A percentile compares a stretch with the other conserved stretches of the same genome.
Evolutionary conservation across 2,888 invertebrate genomes (phyloP).

Genomic region (Crepidodera aurea): DNA sequence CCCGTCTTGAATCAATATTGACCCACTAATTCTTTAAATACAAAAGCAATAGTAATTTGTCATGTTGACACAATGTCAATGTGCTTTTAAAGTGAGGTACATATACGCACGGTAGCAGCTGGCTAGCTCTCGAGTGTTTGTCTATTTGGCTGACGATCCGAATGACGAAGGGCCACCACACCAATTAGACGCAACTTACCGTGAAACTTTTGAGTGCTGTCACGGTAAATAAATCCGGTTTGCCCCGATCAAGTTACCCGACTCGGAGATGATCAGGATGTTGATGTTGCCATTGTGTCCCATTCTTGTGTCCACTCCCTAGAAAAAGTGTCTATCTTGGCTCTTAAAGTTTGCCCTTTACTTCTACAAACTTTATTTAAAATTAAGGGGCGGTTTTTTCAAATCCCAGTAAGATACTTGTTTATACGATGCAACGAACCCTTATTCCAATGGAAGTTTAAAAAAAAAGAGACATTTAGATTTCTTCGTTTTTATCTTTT

Average conservation of each 20-base stretch:
- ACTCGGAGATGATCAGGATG: slow-evolving; percentile 13
- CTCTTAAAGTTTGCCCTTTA: not conserved
- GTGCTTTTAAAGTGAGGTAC: slow-evolving; percentile 40
- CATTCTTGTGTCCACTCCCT: not conserved
- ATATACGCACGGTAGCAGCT: slow-evolving; percentile 45
- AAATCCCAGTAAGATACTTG: no score
- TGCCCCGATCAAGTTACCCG: slow-evolving; percentile 35
- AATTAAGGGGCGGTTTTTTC: no score
- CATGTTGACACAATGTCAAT: slow-evolving; percentile 45
- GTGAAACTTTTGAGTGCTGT: slow-evolving; percentile 50
- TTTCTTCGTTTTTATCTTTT: no score
- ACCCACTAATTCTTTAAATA: slow-evolving; percentile 43
- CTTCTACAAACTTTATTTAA: no score
- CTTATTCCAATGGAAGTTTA: no score
- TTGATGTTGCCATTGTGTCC: slow-evolving; percentile 1
- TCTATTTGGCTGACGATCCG: slow-evolving; percentile 43
- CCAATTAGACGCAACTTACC: slow-evolving; percentile 53
- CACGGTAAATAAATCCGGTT: slow-evolving; percentile 43
- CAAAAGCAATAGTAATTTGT: slow-evolving; percentile 46
- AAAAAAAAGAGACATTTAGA: no score
- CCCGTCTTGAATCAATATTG: slow-evolving; percentile 38
- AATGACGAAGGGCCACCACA: slow-evolving; percentile 46
- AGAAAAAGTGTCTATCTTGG: not conserved
- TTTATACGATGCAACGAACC: no score
- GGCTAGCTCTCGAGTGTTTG: slow-evolving; percentile 46